Base-by-base conservation (phyloP, 1,140 invertebrate species). In the Eueides isabella region DNA sequence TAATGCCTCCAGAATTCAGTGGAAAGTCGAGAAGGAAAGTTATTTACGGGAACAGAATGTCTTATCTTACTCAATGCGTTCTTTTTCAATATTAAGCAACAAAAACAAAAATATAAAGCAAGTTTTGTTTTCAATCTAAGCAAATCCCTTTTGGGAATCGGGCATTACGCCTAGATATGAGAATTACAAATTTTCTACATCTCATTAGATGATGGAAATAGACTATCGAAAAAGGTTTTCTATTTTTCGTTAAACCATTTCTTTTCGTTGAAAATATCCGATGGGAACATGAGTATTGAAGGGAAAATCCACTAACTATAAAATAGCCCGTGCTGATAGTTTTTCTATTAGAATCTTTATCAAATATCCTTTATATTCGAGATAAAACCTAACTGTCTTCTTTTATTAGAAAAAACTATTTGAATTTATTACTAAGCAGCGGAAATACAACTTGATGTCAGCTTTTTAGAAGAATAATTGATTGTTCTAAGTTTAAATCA, bases 151-250 rank as follows among this genome's bases (percentile, higher is more conserved):
- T 41, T 28, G 48, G n/a, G 48, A 26, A 61, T 28, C 16, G 3
- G 30, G 26, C 55, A 38, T 64, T 23, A 73, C 23, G 28, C 65
- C 55, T 48, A 41, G 55, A 68, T 64, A 68, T 44, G 38, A 26
- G 66, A 44, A 63, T 63, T 68, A 64, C 66, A 63, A 68, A 73
- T 64, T 73, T 74, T 74, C 66, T 63, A 63, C 72, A 74, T 74
- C 29, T 48, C 72, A 74, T 74, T 74, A 74, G 61, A 67, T 41
- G 66, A 74, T 33, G 28, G 66, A 68, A 68, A 74, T 64, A 30
- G 69, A 28, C 29, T 26, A 69, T 70, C 68, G 30, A 70, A 63
- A 70, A 70, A 70, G 61, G 35, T 38, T 5, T 16, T 38, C 35
- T 38, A 38, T 38, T 38, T 38, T 38, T 38, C 35, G 35, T 12